Conservation (phyloP, 2,113 vertebrate genomes). For the Bubo bubo region DNA sequence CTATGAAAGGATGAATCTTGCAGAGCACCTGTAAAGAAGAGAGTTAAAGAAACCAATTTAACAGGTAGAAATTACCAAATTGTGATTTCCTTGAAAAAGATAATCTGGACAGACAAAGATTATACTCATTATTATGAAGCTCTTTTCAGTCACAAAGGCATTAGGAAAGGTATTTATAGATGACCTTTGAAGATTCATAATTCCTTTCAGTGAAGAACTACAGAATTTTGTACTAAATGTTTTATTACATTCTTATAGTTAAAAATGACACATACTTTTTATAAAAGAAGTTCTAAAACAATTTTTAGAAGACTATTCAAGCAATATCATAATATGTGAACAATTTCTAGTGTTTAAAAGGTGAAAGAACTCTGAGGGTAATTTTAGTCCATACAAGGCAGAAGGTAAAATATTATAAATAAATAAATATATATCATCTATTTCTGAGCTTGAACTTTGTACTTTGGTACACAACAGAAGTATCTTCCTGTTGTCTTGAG, state of each 20-base stretch:
- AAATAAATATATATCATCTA: background rate
- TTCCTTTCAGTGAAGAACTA: constrained; percentile 37
- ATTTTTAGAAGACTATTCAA: constrained; percentile 15
- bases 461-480: background rate
- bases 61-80: background rate
- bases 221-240: constrained; percentile 41
- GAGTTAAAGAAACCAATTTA: background rate
- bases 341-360: background rate
- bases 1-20: background rate
- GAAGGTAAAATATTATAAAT: background rate
- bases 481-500: background rate
- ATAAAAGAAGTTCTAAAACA: background rate
- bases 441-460: background rate
- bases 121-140: constrained; percentile 53
- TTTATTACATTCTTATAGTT: background rate
- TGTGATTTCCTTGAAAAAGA: background rate
- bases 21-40: background rate
- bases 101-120: constrained; percentile 46
- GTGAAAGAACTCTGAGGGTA: background rate
- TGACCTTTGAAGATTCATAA: constrained; percentile 75
- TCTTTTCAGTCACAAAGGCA: constrained; percentile 35
- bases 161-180: constrained; percentile 72
- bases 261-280: constrained; percentile 41
- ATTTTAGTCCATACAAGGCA: background rate
- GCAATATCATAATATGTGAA: background rate